Base-by-base conservation (phyloP, 2,888 invertebrate genomes). In the Pinctada fucata region DNA sequence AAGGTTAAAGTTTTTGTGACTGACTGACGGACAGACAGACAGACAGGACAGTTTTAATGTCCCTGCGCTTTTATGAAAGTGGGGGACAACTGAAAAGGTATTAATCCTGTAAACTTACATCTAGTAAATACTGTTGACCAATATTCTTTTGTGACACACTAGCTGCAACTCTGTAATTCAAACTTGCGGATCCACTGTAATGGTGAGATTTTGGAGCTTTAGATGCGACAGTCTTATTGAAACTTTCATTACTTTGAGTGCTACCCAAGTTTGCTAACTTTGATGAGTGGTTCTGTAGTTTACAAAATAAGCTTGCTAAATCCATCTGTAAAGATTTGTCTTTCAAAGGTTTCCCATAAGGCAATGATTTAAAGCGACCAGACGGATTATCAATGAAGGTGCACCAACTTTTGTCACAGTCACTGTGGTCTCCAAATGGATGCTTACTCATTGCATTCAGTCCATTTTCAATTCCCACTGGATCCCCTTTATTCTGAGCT, bases 171-270 rank as follows among this genome's bases (percentile, higher is more conserved):
- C 76, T 69, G 66, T 74, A 70, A 31, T 71, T 51, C 10, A 81
- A 52, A 74, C 72, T 79, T 4, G 76, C 78, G 45, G 75, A 78
- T 48, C 73, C 77, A 77, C 70, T 73, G n/a, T 65, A 72, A 71
- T 79, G 75, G 31, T 72, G 16, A 6, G 45, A 2, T n/a, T 79
- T 81, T 13, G 81, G 74, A 13, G 76, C 78, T 72, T 81, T 81
- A n/a, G 65, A 66, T 5, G 74, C 77, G 64, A 79, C 73, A 2
- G 68, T 69, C n/a, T 77, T 82, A 49, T 79, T 80, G 3, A 78
- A 51, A 47, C 73, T 76, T 65, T 76, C 78, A 72, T 80, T 82
- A 3, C 45, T 66, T 47, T 82, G 73, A 13, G 75, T 80, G 50
- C 74, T 75, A 4, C 78, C 79, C 47, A 82, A 48, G 2, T n/a